These are phyloP conservation scores for Drymonia ruficornis DNA, from an alignment of 2,888 invertebrate genomes.

Conservation along the genomic window DNA sequence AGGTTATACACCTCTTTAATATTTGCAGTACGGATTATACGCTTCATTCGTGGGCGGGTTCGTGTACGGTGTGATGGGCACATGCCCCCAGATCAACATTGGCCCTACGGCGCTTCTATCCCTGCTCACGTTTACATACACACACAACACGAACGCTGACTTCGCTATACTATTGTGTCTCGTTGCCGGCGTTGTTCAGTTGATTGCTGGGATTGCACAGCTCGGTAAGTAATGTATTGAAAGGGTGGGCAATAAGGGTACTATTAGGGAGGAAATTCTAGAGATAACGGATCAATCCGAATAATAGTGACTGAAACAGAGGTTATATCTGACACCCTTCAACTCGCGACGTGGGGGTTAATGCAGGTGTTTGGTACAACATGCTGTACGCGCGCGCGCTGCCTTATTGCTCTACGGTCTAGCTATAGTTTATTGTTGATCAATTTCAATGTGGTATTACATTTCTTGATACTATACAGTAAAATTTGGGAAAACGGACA, in stretches of 20 bases:
- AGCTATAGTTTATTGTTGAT: no score
- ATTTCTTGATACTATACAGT: no score
- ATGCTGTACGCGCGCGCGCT: no score
- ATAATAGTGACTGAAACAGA: no score
- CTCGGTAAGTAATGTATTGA: slow-evolving; percentile 78
- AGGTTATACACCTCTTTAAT: no score
- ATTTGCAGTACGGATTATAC: slow-evolving; percentile 91
- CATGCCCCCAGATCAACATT: slow-evolving; percentile 87
- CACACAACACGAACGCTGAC: slow-evolving; percentile 83
- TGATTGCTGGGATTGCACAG: slow-evolving; percentile 86
- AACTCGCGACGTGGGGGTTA: no score
- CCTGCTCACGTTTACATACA: slow-evolving; percentile 88
- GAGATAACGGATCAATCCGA: no score
- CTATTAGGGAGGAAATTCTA: not conserved
- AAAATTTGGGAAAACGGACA: no score
- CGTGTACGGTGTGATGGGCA: slow-evolving; percentile 91
- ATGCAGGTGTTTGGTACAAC: no score
- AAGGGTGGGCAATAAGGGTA: not conserved
- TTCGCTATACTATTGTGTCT: slow-evolving; percentile 88
- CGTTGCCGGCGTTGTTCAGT: slow-evolving; percentile 86
- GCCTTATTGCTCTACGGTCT: no score
- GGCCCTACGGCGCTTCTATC: slow-evolving; percentile 91
- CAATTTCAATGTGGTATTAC: no score
- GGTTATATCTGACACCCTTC: no score
- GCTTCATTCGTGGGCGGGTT: slow-evolving; percentile 92